These are phyloP conservation scores for Araneus ventricosus DNA, from an alignment of 1,140 invertebrate genomes.

Conservation along the genomic window DNA sequence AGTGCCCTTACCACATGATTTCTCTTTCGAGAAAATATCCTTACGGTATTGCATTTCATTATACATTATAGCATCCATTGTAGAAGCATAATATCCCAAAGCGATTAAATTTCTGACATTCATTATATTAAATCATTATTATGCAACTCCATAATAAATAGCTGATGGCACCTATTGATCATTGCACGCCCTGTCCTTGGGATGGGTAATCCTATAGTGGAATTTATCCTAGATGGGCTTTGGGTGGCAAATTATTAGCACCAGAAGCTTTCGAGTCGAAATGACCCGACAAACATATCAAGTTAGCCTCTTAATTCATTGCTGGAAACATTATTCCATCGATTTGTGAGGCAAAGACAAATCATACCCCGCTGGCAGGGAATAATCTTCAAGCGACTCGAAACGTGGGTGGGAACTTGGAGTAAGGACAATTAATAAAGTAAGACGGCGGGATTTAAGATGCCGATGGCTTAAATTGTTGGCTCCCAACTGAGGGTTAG, in stretches of 20 bases:
- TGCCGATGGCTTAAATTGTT: conserved; percentile 69
- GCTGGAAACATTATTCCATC: conserved; percentile 67
- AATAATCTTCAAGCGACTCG: conserved; percentile 53
- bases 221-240: conserved; percentile 24
- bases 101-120: neutral
- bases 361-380: conserved; percentile 66
- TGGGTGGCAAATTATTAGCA: conserved; percentile 33
- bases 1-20: too few species aligned
- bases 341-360: conserved; percentile 56
- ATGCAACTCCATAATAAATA: neutral
- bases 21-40: neutral
- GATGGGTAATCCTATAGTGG: conserved; percentile 5
- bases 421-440: conserved; percentile 71
- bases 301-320: conserved; percentile 62
- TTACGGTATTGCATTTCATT: neutral
- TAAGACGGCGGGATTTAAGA: conserved; percentile 63
- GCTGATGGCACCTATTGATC: neutral
- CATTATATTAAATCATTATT: neutral
- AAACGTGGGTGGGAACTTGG: conserved; percentile 61
- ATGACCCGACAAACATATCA: conserved; percentile 41
- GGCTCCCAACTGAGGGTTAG: conserved; percentile 51
- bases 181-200: neutral
- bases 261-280: conserved; percentile 26
- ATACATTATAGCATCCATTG: neutral
- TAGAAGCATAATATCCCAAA: neutral